phyloP scores from a whole-genome alignment of 2,888 invertebrate genomes.

The Macaria liturata region DNA sequence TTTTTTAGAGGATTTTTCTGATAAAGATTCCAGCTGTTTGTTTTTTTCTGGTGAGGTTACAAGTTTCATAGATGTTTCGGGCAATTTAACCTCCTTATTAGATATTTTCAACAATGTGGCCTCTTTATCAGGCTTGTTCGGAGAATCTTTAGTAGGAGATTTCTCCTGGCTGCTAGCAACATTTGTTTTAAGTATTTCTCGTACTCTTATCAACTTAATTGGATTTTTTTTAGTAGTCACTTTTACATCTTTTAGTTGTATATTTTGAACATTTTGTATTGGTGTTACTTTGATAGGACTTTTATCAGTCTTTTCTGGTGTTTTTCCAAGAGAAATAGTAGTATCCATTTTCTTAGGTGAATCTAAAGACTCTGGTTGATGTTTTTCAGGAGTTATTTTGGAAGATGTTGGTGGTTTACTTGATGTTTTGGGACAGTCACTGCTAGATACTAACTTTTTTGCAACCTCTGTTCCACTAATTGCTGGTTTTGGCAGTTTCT shows the following conservation, averaged over 20 bases:
- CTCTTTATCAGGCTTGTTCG: constrained; percentile 14
- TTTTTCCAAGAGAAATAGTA: constrained; percentile 15
- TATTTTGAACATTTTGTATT: constrained; percentile 16
- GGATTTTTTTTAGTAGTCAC: constrained; percentile 2
- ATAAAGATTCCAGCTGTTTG: not conserved
- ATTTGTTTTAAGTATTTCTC: constrained; percentile 4
- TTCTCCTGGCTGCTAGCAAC: not conserved
- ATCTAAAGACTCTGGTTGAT: constrained; percentile 43
- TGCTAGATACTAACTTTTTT: constrained; percentile 1
- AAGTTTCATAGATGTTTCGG: constrained; percentile 2
- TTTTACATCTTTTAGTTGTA: constrained; percentile 21
- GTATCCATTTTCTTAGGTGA: constrained; percentile 38
- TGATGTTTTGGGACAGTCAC: not conserved
- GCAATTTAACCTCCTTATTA: constrained; percentile 3
- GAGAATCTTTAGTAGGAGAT: constrained; percentile 19
- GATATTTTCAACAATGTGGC: constrained; percentile 1
- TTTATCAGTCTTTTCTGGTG: constrained; percentile 26
- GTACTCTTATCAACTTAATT: constrained; percentile 8
- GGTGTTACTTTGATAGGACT: constrained; percentile 19
- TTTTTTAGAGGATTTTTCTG: not conserved
- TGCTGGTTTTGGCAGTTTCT: constrained; percentile 4
- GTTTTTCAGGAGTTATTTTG: constrained; percentile 25
- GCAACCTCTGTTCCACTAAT: constrained; percentile 7
- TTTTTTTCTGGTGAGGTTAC: not conserved
- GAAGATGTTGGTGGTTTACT: constrained; percentile 2